Percentiles rank a stretch among this genome's conserved stretches.
These are phyloP conservation scores for Gryllus bimaculatus DNA, from an alignment of 1,140 invertebrate species.

Conservation along the genomic window DNA sequence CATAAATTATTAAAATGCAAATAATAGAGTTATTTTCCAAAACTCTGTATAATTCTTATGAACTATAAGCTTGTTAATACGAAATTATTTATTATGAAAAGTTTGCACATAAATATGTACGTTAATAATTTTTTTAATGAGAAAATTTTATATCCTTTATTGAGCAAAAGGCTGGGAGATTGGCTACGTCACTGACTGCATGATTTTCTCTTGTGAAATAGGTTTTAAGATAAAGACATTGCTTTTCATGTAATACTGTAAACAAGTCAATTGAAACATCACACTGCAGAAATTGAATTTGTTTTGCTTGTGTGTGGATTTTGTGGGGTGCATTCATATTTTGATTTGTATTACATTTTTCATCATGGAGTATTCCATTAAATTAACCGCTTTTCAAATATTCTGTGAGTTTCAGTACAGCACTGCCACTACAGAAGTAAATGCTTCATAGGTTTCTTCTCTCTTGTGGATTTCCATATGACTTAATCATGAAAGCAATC, in stretches of 20 bases:
- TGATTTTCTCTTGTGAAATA: background rate
- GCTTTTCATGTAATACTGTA: background rate
- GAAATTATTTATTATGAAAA: background rate
- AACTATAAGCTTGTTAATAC: background rate
- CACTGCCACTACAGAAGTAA: background rate
- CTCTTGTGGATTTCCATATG: conserved; percentile 1
- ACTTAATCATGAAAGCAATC: conserved; percentile 13
- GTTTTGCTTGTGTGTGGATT: background rate
- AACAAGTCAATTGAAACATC: background rate
- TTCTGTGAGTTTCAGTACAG: background rate
- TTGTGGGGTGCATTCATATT: background rate
- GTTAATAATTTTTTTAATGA: background rate
- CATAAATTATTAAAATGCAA: background rate
- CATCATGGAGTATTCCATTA: background rate
- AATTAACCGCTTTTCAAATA: background rate
- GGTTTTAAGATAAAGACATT: background rate
- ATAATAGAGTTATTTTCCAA: background rate
- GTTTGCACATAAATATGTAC: background rate
- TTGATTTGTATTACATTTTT: background rate
- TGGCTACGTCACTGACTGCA: conserved; percentile 2
- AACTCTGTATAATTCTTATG: background rate
- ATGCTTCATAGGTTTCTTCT: background rate
- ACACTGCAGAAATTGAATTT: background rate
- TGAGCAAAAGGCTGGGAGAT: background rate
- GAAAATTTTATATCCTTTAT: background rate